phyloP scores from a whole-genome alignment of 2,888 invertebrate species.

The Lasius fuliginosus region DNA sequence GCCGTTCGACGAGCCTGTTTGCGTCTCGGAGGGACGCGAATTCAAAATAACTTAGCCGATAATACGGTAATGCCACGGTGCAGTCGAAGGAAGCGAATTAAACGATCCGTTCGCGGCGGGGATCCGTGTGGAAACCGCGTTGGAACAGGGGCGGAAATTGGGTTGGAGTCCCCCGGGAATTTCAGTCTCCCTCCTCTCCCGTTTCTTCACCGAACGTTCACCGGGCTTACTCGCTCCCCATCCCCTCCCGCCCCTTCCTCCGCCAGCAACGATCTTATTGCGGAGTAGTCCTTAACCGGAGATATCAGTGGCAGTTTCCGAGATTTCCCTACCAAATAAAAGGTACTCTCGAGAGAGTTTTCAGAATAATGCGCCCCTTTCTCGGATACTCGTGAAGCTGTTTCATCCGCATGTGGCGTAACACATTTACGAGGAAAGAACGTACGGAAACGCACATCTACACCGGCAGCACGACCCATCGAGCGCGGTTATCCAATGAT shows the following conservation, averaged over 20 bases:
- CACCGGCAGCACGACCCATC: neutral
- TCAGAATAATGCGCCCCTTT: slow-evolving; percentile 39
- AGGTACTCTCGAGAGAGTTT: slow-evolving; percentile 37
- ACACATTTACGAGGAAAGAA: neutral
- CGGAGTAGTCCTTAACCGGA: slow-evolving; percentile 59
- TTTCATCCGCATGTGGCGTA: slow-evolving; percentile 31
- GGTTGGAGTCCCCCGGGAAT: slow-evolving; percentile 69
- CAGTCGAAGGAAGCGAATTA: slow-evolving; percentile 70
- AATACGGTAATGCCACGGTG: slow-evolving; percentile 66
- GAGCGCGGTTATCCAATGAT: neutral
- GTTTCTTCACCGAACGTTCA: neutral
- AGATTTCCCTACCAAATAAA: slow-evolving; percentile 68
- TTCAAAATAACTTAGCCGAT: slow-evolving; percentile 67
- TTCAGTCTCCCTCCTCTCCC: slow-evolving; percentile 55
- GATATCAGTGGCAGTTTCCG: slow-evolving; percentile 59
- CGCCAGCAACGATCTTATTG: slow-evolving; percentile 69
- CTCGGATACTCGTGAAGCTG: slow-evolving; percentile 21
- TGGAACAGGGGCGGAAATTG: slow-evolving; percentile 71
- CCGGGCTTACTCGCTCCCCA: slow-evolving; percentile 2
- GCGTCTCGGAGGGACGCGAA: slow-evolving; percentile 2
- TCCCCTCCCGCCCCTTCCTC: neutral
- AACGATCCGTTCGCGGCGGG: slow-evolving; percentile 67
- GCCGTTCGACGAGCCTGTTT: slow-evolving; percentile 6
- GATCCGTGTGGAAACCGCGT: slow-evolving; percentile 62
- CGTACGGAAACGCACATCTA: slow-evolving; percentile 5